Conservation (phyloP, 2,797 vertebrate genomes). For the Parauchenoglanis punctatus region DNA sequence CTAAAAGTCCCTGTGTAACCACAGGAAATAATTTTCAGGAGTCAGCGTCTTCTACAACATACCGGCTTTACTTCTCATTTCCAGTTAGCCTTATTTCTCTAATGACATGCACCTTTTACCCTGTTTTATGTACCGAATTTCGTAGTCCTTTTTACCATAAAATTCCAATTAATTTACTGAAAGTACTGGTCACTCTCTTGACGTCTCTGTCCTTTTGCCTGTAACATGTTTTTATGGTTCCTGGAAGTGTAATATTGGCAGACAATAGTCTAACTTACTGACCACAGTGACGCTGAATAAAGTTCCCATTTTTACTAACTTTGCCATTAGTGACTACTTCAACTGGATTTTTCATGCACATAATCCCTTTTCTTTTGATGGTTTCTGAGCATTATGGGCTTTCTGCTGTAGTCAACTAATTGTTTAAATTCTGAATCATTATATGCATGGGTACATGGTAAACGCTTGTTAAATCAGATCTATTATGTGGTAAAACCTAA, state of each 20-base stretch:
- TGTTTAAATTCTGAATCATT: background rate
- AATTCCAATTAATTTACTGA: background rate
- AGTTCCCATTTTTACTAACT: slow-evolving; percentile 27
- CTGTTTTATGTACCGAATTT: background rate
- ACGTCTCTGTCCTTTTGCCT: background rate
- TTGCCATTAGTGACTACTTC: slow-evolving; percentile 8
- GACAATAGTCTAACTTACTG: slow-evolving; percentile 20
- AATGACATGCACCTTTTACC: background rate
- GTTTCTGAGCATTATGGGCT: background rate
- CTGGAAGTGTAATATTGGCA: slow-evolving; percentile 7
- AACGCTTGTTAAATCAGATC: background rate
- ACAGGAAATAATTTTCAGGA: slow-evolving; percentile 26
- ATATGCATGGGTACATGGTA: background rate
- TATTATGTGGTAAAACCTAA: background rate
- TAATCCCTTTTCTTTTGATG: background rate
- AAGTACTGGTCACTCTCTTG: slow-evolving; percentile 15
- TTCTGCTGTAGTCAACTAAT: background rate
- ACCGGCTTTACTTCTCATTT: slow-evolving; percentile 1
- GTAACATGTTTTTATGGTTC: slow-evolving; percentile 20
- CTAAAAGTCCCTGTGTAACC: slow-evolving; percentile 42
- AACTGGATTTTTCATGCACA: background rate
- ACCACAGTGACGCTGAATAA: slow-evolving; percentile 29
- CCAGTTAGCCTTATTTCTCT: slow-evolving; percentile 3
- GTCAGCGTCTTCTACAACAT: slow-evolving; percentile 32
- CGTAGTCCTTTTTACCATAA: background rate